Base-by-base conservation (phyloP, 2,888 invertebrate species). In the Dynastes maya region DNA sequence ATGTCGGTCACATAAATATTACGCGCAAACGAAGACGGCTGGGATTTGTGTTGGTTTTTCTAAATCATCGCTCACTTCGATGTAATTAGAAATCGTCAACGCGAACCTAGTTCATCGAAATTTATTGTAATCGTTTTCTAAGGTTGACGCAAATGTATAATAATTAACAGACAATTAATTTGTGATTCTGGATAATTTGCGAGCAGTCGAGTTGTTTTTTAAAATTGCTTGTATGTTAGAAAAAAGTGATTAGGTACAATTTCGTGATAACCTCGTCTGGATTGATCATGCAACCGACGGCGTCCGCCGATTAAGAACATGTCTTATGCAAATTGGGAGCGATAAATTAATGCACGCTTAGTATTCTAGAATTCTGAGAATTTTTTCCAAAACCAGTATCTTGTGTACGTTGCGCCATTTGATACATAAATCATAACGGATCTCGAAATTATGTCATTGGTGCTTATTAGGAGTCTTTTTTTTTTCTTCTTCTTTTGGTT, bases 361-460 rank as follows among this genome's bases (percentile, higher is more conserved):
- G 72, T 40, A 72, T 72, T 72, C 55, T 72, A 72, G 40, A 40
- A 72, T 72, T 58, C 58, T 72, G 16, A 40, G 72, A 72, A 72
- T 72, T 72, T 58, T 22, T 71, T 72, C 72, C 72, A 58, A 72
- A 72, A 72, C 72, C 27, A 72, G 72, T 58, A 72, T 22, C 40
- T 58, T 58, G 13, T 13, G 13, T 32, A 37, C 37, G 64, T 64
- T 64, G 64, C 64, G n/a, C 64, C 64, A 64, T 37, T 11, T 64
- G 64, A 16, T 37, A 64, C n/a, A 64, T 64, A 64, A 64, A 64
- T 64, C 64, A 64, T 64, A 64, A 64, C 64, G 64, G 64, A 37
- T 64, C 64, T 37, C 32, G 16, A 64, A 64, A 64, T 64, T 64
- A 64, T 64, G 64, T 37, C 37, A 64, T 64, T 64, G 13, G 37